Evolutionary conservation across 37 sponge, comb jelly and placozoan species (phyloP).

Genomic region (Theonella swinhoei): DNA sequence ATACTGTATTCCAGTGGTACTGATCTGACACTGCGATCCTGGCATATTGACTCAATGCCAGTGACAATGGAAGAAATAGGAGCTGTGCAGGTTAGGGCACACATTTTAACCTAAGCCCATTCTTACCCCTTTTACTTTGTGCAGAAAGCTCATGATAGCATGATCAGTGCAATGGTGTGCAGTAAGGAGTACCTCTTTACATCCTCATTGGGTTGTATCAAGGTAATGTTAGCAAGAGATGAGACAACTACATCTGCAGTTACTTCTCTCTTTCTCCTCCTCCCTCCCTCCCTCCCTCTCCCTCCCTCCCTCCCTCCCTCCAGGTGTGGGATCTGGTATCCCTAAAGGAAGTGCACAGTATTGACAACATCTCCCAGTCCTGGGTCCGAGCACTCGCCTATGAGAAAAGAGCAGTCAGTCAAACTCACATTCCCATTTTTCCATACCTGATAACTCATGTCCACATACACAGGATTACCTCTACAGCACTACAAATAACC

Average conservation of each 20-base stretch:
- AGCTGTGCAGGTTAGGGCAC: conserved; percentile 49
- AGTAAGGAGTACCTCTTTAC: conserved; percentile 72
- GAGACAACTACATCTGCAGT: too few relatives aligned
- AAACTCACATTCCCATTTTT: not conserved
- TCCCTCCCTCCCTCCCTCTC: too few relatives aligned
- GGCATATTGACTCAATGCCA: conserved; percentile 68
- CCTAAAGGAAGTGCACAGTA: conserved; percentile 74
- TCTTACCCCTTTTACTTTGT: not conserved
- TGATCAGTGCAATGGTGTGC: conserved; percentile 77
- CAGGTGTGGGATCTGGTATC: conserved; percentile 73
- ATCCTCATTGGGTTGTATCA: conserved; percentile 72
- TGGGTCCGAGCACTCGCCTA: conserved; percentile 87
- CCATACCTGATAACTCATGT: not conserved
- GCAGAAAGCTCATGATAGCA: conserved; percentile 77
- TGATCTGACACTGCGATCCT: conserved; percentile 75
- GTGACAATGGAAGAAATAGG: conserved; percentile 76
- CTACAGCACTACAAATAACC: conserved; percentile 86
- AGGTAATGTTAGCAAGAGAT: conserved; percentile 47
- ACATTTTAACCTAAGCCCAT: not conserved
- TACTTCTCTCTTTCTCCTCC: too few relatives aligned
- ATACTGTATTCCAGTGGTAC: conserved; percentile 83
- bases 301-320: not conserved
- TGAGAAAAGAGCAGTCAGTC: conserved; percentile 74
- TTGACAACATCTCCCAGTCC: conserved; percentile 57
- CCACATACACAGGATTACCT: conserved; percentile 49